A percentile compares a stretch with the other conserved stretches of the same genome.
These are phyloP conservation scores for Catharus fuscescens DNA, from an alignment of 2,113 vertebrate species.

Conservation along the genomic window DNA sequence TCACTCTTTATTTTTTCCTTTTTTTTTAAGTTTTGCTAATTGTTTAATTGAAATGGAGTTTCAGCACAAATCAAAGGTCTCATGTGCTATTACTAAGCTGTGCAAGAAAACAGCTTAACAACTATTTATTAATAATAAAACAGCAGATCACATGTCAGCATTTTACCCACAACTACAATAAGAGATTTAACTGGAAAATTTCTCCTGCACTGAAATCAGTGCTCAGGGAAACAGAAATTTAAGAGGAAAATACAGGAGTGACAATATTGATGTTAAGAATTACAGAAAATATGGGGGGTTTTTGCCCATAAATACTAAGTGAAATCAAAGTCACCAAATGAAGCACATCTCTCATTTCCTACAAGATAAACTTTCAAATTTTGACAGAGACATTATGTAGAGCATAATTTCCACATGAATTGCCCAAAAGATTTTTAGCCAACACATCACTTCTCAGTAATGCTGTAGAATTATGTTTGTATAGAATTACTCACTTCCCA, in stretches of 20 bases:
- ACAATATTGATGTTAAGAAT: not conserved
- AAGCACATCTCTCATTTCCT: not conserved
- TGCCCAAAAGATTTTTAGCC: not conserved
- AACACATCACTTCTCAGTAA: not conserved
- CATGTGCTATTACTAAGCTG: not conserved
- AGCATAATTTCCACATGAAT: not conserved
- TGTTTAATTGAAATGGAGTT: not conserved
- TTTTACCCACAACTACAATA: not conserved
- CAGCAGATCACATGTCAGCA: not conserved
- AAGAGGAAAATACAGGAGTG: not conserved
- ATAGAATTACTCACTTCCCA: not conserved
- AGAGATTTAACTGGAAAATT: not conserved
- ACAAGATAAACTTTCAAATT: not conserved
- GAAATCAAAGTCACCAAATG: not conserved
- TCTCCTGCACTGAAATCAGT: not conserved
- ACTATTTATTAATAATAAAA: not conserved
- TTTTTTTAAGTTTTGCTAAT: not conserved
- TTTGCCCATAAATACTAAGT: rapidly evolving
- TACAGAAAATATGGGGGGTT: not conserved
- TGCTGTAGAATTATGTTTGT: not conserved
- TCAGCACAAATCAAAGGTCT: not conserved
- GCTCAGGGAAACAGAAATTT: not conserved
- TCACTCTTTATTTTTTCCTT: not conserved
- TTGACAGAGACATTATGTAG: not conserved
- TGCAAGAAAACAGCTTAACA: not conserved